phyloP scores from a whole-genome alignment of 2,113 vertebrate genomes.

The Haemorhous mexicanus region DNA sequence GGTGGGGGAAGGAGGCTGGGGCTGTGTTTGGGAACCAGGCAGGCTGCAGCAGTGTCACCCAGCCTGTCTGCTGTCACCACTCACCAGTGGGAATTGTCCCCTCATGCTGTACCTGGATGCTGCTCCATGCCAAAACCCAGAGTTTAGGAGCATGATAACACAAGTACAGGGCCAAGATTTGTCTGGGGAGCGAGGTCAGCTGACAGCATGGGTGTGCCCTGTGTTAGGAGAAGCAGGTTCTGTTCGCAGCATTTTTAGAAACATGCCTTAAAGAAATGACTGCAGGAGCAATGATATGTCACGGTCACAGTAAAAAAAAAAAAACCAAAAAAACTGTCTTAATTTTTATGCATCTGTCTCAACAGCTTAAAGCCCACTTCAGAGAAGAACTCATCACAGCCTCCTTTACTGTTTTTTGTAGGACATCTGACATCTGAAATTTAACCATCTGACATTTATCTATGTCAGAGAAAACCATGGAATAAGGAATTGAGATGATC shows the following conservation, averaged over 20 bases:
- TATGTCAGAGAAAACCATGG: not conserved
- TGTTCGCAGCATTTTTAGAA: not conserved
- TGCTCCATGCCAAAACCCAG: rapidly evolving
- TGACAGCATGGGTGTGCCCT: rapidly evolving
- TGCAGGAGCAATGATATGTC: not conserved
- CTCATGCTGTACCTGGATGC: not conserved
- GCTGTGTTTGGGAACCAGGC: not conserved
- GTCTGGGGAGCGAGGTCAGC: rapidly evolving
- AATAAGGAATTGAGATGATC: not conserved
- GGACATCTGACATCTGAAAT: not conserved
- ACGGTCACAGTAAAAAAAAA: not conserved
- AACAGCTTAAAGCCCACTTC: not conserved
- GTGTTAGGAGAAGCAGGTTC: not conserved
- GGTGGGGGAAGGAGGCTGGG: not conserved
- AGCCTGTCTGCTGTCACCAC: not conserved
- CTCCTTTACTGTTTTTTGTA: not conserved
- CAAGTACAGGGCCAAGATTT: not conserved
- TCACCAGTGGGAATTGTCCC: not conserved
- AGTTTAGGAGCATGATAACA: not conserved
- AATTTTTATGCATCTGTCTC: not conserved
- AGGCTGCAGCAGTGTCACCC: not conserved
- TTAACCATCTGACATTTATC: not conserved
- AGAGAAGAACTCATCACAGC: not conserved
- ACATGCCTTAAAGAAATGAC: not conserved
- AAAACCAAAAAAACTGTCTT: not conserved